Percentiles rank a stretch among this genome's conserved stretches.
phyloP scores from a whole-genome alignment of 2,113 vertebrate genomes.

The Tragelaphus imberbis region DNA sequence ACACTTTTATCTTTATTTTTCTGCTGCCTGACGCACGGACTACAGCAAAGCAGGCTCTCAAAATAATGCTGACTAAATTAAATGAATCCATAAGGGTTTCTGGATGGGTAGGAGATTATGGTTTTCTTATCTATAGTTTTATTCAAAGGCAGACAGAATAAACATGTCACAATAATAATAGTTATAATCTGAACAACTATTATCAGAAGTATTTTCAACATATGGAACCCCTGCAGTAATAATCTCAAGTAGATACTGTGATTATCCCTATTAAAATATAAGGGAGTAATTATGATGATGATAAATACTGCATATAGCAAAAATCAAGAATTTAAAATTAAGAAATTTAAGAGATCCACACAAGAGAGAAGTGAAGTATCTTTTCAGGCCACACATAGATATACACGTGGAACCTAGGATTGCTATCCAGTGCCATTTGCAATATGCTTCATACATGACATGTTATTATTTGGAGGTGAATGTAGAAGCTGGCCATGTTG shows the following conservation, averaged over 20 bases:
- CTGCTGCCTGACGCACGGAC: background rate
- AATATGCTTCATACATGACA: background rate
- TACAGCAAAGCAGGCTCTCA: background rate
- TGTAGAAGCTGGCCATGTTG: constrained; percentile 7
- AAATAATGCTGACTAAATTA: background rate
- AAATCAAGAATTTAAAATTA: constrained; percentile 2
- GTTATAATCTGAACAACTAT: background rate
- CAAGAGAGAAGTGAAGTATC: constrained; percentile 21
- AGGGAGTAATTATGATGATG: background rate
- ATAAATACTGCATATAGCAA: background rate
- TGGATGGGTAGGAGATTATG: background rate
- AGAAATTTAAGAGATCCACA: background rate
- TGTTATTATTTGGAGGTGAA: constrained; percentile 15
- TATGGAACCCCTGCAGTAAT: background rate
- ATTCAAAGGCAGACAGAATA: background rate
- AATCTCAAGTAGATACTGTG: background rate
- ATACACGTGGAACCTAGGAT: background rate
- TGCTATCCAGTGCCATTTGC: background rate
- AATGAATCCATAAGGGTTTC: background rate
- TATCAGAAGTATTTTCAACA: background rate
- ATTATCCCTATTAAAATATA: background rate
- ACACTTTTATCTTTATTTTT: background rate
- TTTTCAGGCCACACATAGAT: constrained; percentile 14
- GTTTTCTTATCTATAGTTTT: background rate
- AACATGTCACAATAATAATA: background rate